These are phyloP conservation scores for Grammomys surdaster DNA, from an alignment of 2,113 vertebrate species.

Conservation along the genomic window DNA sequence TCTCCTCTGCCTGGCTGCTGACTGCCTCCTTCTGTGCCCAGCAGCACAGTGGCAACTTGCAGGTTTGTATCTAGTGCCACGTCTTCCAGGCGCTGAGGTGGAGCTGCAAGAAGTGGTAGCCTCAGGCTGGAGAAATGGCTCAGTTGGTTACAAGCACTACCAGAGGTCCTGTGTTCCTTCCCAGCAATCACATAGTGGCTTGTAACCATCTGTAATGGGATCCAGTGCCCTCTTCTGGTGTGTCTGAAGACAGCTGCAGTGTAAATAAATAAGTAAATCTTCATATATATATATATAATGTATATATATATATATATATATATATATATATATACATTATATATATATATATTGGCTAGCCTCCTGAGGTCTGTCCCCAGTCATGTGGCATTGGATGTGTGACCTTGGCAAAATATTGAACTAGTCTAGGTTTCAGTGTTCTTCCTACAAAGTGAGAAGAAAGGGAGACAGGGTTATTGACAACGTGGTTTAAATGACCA, in stretches of 20 bases:
- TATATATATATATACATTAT: too few species aligned
- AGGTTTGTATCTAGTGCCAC: slow-evolving; percentile 87
- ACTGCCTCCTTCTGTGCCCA: slow-evolving; percentile 90
- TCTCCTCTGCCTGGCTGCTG: slow-evolving; percentile 92
- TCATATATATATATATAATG: too few species aligned
- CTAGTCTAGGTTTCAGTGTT: slow-evolving; percentile 28
- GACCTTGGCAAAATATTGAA: slow-evolving; percentile 1
- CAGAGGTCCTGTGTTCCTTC: too few species aligned
- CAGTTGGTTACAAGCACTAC: too few species aligned
- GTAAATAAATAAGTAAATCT: too few species aligned
- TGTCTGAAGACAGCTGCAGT: too few species aligned
- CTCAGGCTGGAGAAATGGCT: too few species aligned
- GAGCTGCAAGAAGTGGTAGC: not conserved
- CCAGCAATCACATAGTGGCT: too few species aligned
- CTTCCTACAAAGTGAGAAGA: not conserved
- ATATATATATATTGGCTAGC: too few species aligned
- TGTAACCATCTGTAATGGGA: too few species aligned
- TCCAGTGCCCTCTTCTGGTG: too few species aligned
- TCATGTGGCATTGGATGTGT: not conserved
- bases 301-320: too few species aligned
- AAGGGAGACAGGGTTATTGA: not conserved
- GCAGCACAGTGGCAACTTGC: slow-evolving; percentile 88
- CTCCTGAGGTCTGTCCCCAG: not conserved
- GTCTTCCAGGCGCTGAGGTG: not conserved
- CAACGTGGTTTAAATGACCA: not conserved